Percentiles rank a stretch among this genome's conserved stretches.
phyloP scores from a whole-genome alignment of 1,140 invertebrate genomes.

The Cyclina sinensis region DNA sequence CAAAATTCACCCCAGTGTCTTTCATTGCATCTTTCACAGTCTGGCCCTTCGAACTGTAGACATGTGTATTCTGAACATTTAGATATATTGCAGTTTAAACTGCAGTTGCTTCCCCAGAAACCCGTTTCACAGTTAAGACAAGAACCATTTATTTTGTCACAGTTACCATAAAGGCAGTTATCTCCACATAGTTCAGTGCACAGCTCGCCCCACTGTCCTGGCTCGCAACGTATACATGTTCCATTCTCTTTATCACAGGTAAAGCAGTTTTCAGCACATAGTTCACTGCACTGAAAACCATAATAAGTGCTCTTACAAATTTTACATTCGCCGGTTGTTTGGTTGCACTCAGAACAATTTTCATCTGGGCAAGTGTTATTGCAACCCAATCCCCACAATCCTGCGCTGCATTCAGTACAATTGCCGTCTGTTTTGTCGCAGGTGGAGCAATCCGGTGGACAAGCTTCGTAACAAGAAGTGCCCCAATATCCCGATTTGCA shows the following conservation, averaged over 20 bases:
- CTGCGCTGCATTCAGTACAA: constrained; percentile 2
- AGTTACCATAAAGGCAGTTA: not conserved
- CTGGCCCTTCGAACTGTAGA: not conserved
- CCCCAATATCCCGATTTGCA: constrained; percentile 26
- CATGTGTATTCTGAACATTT: not conserved
- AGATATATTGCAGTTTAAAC: not conserved
- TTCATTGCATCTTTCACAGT: not conserved
- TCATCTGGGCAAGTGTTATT: not conserved
- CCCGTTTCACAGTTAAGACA: not conserved
- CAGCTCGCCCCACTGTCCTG: not conserved
- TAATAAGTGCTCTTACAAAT: not conserved
- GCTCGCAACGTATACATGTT: not conserved
- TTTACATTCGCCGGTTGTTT: not conserved
- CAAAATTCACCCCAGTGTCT: not conserved
- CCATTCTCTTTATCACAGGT: not conserved
- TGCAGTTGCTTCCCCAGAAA: constrained; percentile 26
- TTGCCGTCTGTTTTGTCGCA: not conserved
- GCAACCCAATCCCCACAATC: not conserved
- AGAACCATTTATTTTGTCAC: not conserved
- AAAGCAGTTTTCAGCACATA: not conserved
- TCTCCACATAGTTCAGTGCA: not conserved
- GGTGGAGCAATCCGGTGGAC: not conserved
- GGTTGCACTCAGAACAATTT: not conserved
- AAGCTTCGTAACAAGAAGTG: not conserved
- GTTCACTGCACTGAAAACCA: not conserved